A percentile compares a stretch with the other conserved stretches of the same genome.
Evolutionary conservation across 2,888 invertebrate genomes (phyloP).

Genomic region (Acleris literana): DNA sequence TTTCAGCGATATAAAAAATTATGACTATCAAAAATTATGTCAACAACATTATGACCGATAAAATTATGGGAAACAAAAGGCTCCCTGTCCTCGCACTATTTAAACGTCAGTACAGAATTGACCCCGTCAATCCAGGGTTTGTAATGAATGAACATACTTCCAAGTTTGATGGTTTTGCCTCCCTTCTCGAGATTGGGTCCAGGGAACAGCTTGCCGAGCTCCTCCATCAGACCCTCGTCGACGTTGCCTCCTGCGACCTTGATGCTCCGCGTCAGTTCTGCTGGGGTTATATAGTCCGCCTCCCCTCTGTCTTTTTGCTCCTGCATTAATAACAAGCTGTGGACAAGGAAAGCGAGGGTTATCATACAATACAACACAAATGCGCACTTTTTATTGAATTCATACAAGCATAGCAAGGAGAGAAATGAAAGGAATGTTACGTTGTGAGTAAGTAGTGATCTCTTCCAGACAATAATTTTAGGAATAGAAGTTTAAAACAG

Average conservation of each 20-base stretch:
- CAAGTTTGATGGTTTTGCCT: slow-evolving; percentile 1
- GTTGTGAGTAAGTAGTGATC: too few species aligned
- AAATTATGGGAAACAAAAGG: too few species aligned
- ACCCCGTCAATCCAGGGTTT: too few species aligned
- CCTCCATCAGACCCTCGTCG: neutral
- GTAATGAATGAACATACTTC: neutral
- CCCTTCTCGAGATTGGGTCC: slow-evolving; percentile 1
- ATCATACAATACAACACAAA: neutral
- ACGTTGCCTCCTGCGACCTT: neutral
- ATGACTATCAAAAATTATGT: too few species aligned
- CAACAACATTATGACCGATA: too few species aligned
- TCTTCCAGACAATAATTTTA: too few species aligned
- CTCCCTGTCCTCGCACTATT: too few species aligned
- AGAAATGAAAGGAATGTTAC: too few species aligned
- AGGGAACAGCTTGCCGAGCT: neutral
- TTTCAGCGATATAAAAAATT: too few species aligned
- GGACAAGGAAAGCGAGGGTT: neutral
- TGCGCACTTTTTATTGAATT: neutral
- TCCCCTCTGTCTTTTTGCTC: neutral
- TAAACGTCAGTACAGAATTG: too few species aligned
- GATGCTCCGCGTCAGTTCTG: neutral
- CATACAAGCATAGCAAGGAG: too few species aligned
- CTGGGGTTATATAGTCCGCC: neutral
- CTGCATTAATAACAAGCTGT: neutral
- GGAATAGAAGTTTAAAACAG: too few species aligned